Evolutionary conservation across 2,797 vertebrate genomes (phyloP).

Genomic region (Urosaurus nigricauda): DNA sequence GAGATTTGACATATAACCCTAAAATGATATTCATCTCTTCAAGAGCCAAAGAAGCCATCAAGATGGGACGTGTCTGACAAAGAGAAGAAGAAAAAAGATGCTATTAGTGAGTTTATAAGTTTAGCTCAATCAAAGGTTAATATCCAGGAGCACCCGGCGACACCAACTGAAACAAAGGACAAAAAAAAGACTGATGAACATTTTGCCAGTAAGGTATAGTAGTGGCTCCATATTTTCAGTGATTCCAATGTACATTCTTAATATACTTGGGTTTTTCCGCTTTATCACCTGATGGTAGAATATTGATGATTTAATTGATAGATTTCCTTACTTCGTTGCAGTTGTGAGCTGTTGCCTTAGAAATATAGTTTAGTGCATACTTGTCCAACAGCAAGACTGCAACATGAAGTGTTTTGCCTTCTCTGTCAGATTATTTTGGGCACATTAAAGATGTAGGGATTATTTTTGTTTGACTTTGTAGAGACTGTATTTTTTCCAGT

Average conservation of each 20-base stretch:
- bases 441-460: neutral
- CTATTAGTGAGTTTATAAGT: constrained; percentile 83
- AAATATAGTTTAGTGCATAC: neutral
- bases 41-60: constrained; percentile 84
- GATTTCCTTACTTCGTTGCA: neutral
- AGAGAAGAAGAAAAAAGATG: constrained; percentile 80
- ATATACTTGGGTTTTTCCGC: neutral
- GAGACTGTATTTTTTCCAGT: neutral
- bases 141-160: constrained; percentile 64
- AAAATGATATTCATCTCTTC: constrained; percentile 54
- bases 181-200: constrained; percentile 12
- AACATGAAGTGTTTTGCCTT: too few relatives aligned
- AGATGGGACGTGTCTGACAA: constrained; percentile 89
- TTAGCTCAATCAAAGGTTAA: constrained; percentile 79
- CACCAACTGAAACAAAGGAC: constrained; percentile 39
- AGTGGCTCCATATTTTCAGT: neutral
- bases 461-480: neutral
- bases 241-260: neutral
- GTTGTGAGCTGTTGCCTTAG: neutral
- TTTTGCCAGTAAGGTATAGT: constrained; percentile 65
- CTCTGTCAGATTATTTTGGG: neutral
- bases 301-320: neutral
- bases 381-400: neutral
- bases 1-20: constrained; percentile 15
- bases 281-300: neutral